Evolutionary conservation across 2,113 vertebrate species (phyloP), one percentile per base, ranked within the genome.

Genomic region (Cathartes aura): DNA sequence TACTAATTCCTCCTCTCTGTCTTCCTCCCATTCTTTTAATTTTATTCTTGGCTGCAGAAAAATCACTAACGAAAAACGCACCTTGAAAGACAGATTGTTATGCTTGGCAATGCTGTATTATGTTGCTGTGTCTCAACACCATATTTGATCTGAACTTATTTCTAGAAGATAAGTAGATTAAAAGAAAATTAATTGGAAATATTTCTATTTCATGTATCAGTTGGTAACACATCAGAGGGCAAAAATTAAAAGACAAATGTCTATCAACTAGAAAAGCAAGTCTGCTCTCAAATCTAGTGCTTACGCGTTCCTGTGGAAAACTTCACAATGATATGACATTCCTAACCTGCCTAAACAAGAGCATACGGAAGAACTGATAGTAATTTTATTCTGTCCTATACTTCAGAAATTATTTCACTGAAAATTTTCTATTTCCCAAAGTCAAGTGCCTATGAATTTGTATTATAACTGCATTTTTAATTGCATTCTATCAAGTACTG

Each of bases 41-140:
- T 94, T 83, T 70, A 58, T 85, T 88, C 89, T 93, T 97, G 90
- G 82, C 79, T 90, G 52, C 26, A 92, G 80, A 97, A 92, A 89
- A 95, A 60, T 89, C 34, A 0, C n/a, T 87, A 4, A 92, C 82
- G 52, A 82, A 90, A 94, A 92, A 72, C 38, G 22, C 84, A 93
- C 68, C 92, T 84, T 90, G 68, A 95, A 97, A 94, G 55, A 55
- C 32, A 58, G n/a, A 58, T 45, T 93, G n/a, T 92, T 93, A 59
- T 72, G 59, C 6, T 95, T 90, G 86, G 85, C 75, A 91, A 74
- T 59, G 29, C 11, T 90, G 87, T 72, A 29, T 66, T 84, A 62
- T 26, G 52, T 84, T 74, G 47, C 47, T 89, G 17, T 84, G 27
- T 34, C 12, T 93, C 72, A 67, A 53, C 8, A 55, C 8, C 14